Conservation (phyloP, 2,797 vertebrate genomes). For the Cryptoblepharus egeriae region DNA sequence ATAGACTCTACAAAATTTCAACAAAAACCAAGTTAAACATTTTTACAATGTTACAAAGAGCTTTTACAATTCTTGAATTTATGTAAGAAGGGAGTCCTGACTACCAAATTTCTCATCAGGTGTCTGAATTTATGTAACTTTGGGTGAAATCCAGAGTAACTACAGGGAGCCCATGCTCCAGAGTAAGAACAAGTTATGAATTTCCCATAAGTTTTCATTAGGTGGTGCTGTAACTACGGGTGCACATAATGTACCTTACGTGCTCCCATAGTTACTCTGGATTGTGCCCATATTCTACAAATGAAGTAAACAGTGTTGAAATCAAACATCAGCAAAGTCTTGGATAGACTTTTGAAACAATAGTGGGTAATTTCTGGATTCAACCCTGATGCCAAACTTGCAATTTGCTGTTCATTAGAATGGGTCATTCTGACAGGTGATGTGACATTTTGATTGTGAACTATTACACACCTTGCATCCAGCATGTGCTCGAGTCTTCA, state of each 20-base stretch:
- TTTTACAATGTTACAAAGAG: no score
- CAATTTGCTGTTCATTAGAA: constrained; percentile 28
- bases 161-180: no score
- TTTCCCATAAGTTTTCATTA: no score
- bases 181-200: no score
- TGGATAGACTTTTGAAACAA: background rate
- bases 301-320: constrained; percentile 20
- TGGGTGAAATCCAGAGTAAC: no score
- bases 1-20: no score
- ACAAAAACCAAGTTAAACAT: no score
- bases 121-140: background rate
- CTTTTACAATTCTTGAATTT: no score
- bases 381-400: constrained; percentile 42
- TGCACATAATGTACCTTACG: no score
- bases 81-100: rapidly evolving
- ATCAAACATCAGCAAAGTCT: background rate
- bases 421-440: constrained; percentile 13
- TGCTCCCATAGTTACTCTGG: no score
- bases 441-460: background rate
- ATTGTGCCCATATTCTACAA: background rate
- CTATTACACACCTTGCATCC: constrained; percentile 90
- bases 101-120: constrained; percentile 12
- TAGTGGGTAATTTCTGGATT: background rate
- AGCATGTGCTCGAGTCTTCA: constrained; percentile 86
- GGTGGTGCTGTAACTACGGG: no score